These are phyloP conservation scores for Drosophila kepulauana DNA, from an alignment of 1,140 invertebrate species.

Conservation along the genomic window DNA sequence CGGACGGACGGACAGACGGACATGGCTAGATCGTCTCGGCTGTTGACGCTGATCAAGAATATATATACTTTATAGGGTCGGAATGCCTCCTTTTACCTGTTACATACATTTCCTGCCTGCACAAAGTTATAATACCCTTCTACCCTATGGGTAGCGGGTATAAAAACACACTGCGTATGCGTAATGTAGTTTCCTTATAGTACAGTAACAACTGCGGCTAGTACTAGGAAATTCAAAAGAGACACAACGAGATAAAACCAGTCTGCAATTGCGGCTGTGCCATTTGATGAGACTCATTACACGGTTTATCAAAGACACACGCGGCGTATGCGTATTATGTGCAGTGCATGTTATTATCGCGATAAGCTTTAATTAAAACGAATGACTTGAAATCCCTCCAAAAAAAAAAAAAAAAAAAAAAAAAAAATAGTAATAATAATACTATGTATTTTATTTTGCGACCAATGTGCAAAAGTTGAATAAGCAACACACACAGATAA, in stretches of 20 bases:
- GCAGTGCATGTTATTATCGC: conserved; percentile 21
- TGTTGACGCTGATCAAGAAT: no score
- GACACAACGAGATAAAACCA: no score
- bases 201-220: no score
- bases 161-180: neutral
- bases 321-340: conserved; percentile 18
- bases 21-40: no score
- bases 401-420: neutral
- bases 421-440: neutral
- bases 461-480: conserved; percentile 12
- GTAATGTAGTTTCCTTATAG: conserved; percentile 4
- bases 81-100: no score
- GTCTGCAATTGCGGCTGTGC: neutral
- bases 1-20: no score
- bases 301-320: conserved; percentile 1
- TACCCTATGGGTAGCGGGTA: no score
- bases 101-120: no score
- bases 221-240: no score
- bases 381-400: neutral
- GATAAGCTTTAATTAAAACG: conserved; percentile 35
- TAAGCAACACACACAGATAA: conserved; percentile 3
- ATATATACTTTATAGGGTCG: no score
- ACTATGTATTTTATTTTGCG: neutral
- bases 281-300: neutral
- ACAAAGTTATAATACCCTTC: no score